Evolutionary conservation across 35 echinoderm and acorn worm species (phyloP), one percentile per base, ranked within the genome.

Genomic region (Amphiura filiformis): DNA sequence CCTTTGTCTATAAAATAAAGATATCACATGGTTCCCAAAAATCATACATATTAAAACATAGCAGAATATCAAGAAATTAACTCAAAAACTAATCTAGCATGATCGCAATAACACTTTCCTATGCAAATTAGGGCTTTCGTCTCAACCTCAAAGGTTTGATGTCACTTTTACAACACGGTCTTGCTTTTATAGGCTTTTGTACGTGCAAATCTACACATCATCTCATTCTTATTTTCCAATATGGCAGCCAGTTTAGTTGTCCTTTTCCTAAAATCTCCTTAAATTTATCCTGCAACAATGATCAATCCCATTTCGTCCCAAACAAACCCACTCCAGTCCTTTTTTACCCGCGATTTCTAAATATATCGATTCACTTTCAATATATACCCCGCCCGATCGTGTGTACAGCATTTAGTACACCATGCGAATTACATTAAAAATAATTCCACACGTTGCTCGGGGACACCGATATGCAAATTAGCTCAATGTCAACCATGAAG

Each of bases 331-430:
- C 26, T 23, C 28, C 61, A 13, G 61, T 70, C 28, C 61, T 23
- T 26, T n/a, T n/a, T n/a, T 70, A 4, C 61, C 7, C 61, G 61
- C 61, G 61, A n/a, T 70, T 70, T 70, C 7, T 9, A 70, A 70
- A 70, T n/a, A n/a, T n/a, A 70, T 70, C 61, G 61, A 70, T 70
- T 70, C 28, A 70, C 61, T 26, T 70, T 70, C n/a, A 47, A 47
- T 17, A 47, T 47, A 47, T 47, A 47, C 4, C 41, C 4, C 5
- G 4, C 1, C 26, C 7, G 2, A 5, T 30, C 17, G 61, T 23
- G 61, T 70, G 61, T 70, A 30, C 61, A 70, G 41, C 41, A 47
- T 47, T 47, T 47, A 9, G 41, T 47, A 4, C 17, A 17, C 41
- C 41, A 47, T 17, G 41, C 41, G 41, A 47, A 9, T 47, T 47